Base-by-base conservation (phyloP, 1,140 invertebrate species). In the Penaeus japonicus region DNA sequence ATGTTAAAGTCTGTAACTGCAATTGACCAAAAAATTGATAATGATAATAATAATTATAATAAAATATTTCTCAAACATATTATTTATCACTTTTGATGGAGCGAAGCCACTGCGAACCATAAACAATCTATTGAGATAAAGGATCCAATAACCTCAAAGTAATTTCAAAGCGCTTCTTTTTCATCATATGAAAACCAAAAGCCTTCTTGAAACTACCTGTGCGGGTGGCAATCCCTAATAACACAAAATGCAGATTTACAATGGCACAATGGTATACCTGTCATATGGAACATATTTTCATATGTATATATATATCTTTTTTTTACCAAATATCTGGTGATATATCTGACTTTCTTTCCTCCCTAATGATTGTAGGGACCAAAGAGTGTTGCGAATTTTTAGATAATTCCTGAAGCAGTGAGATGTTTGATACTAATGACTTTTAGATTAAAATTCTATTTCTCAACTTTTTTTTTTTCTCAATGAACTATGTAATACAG, bases 251-350 rank as follows among this genome's bases (percentile, higher is more conserved):
- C 75, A 78, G 73, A 85, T 57, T 59, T 85, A 62, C 75, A 85
- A 85, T 85, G 84, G 84, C 84, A 85, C 84, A 59, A 85, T 85
- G 84, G 75, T 79, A 85, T 85, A 77, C 53, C 30, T 78, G 32
- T 79, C 75, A 84, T 59, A 59, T 47, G 47, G 47, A 47, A 47
- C 47, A 47, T 47, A 47, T 47, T 47, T 47, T 15, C n/a, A n/a
- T 47, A 47, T 47, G 47, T 47, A 47, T 47, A 47, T n/a, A 39
- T 47, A 47, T 47, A 47, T 47, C 47, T 47, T 47, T 47, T 47
- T 47, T 47, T 47, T 47, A 47, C 47, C 47, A 47, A 47, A 47
- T 47, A 47, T 47, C 47, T 47, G 47, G 47, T 47, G 47, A 47
- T 47, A 47, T 47, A 47, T 47, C 47, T 47, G 47, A 47, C 47